Evolutionary conservation across 2,113 vertebrate genomes (phyloP), one percentile per base, ranked within the genome.

Genomic region (Glaucomys volans): DNA sequence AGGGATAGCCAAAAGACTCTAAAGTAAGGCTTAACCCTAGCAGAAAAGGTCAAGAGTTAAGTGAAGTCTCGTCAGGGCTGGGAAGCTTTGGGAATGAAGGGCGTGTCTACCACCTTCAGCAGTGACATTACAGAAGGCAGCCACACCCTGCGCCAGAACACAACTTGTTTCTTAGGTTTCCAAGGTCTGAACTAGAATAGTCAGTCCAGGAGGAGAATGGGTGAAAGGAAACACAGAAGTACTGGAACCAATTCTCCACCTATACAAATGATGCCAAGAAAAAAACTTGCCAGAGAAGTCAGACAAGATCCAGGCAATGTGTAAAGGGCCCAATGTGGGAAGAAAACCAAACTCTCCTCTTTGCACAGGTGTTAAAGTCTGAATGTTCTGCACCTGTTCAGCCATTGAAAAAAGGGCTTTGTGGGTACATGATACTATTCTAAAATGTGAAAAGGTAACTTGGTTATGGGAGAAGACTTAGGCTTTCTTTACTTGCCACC

Each of bases 1-100:
- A 86, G n/a, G 59, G 85, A 80, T 72, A 44, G 86, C 22, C 54
- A 87, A 54, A 76, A 20, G 16, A 81, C 52, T 71, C 20, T 90
- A 71, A n/a, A 35, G 30, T 44, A 90, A 44, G 76, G 40, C 37
- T 69, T 87, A 44, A 84, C 47, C 42, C 30, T n/a, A 75, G 82
- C 16, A 74, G 24, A 62, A 64, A 95, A 75, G 76, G 37, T 3
- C 16, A 7, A 67, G 7, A 40, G 50, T 67, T 83, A 72, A 76
- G 64, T 76, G 62, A 91, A 81, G 88, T 54, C 50, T 35, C 66
- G 59, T 52, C 5, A 6, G 14, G 69, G 11, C 1, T 66, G 37
- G 59, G 81, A 67, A 67, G 89, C 67, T 17, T 69, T 2, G 82
- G 62, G 59, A 89, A 64, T 26, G 32, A 5, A 67, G 71, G 72